These are phyloP conservation scores for Geotrupes spiniger DNA, from an alignment of 2,888 invertebrate species.

Conservation along the genomic window DNA sequence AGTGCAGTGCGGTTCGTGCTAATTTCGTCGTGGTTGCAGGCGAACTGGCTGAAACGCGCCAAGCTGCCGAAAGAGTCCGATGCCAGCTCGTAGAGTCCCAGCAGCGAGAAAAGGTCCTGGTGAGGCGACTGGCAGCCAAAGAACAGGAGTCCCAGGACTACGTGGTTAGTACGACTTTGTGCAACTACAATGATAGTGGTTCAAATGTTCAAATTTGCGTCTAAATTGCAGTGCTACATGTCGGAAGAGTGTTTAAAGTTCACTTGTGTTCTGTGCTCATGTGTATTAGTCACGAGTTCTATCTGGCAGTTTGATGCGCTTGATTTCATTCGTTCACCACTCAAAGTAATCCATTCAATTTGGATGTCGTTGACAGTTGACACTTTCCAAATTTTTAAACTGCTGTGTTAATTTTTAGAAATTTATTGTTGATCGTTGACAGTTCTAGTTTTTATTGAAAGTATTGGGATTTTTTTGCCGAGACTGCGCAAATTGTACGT, in stretches of 20 bases:
- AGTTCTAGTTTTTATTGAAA: background rate
- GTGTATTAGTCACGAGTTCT: background rate
- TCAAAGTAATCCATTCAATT: background rate
- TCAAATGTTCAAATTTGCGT: slow-evolving; percentile 45
- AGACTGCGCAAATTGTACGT: background rate
- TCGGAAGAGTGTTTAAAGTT: slow-evolving; percentile 3
- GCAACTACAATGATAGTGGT: slow-evolving; percentile 29
- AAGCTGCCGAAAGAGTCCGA: slow-evolving; percentile 75
- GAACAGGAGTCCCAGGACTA: slow-evolving; percentile 97
- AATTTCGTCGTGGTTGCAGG: slow-evolving; percentile 54
- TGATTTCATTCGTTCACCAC: too few species aligned
- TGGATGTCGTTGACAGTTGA: slow-evolving; percentile 4
- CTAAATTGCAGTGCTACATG: slow-evolving; percentile 7
- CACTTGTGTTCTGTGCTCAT: slow-evolving; percentile 4
- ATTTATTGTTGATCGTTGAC: background rate
- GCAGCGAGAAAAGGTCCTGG: slow-evolving; percentile 87
- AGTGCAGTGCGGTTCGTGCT: slow-evolving; percentile 31
- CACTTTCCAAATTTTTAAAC: slow-evolving; percentile 9
- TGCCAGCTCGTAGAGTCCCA: slow-evolving; percentile 83
- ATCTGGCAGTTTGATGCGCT: too few species aligned
- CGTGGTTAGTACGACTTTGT: slow-evolving; percentile 66
- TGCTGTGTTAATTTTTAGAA: slow-evolving; percentile 4
- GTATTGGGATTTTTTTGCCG: background rate
- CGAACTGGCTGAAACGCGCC: slow-evolving; percentile 68
- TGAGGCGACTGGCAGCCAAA: slow-evolving; percentile 88